phyloP scores from a whole-genome alignment of 1,140 invertebrate species.

The Dreissena polymorpha region DNA sequence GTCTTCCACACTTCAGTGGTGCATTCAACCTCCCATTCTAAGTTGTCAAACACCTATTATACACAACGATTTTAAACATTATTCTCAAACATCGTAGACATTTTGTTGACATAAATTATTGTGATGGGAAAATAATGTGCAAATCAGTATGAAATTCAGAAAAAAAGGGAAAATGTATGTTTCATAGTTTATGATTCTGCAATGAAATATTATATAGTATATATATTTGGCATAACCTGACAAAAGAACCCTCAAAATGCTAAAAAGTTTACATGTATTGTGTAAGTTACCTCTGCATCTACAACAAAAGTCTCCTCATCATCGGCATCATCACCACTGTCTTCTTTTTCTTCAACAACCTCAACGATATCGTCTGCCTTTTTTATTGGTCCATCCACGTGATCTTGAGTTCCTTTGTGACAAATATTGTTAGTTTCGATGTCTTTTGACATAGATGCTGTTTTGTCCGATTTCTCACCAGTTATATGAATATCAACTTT shows the following conservation, averaged over 20 bases:
- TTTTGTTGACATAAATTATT: conserved; percentile 1
- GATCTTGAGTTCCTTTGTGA: background rate
- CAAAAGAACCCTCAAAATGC: no score
- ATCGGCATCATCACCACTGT: conserved; percentile 41
- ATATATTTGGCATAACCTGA: no score
- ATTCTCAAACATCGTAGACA: background rate
- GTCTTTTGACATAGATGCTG: background rate
- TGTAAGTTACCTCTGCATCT: conserved; percentile 21
- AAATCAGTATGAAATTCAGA: no score
- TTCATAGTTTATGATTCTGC: no score
- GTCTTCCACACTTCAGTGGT: conserved; percentile 73
- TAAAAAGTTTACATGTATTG: no score
- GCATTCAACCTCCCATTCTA: conserved; percentile 77
- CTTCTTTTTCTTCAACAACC: conserved; percentile 41
- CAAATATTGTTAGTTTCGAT: background rate
- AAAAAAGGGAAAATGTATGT: no score
- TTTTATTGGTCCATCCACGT: background rate
- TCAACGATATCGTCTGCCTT: background rate
- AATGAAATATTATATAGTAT: no score
- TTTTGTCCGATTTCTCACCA: background rate
- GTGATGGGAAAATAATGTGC: background rate
- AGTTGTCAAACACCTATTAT: conserved; percentile 68
- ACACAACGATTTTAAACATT: background rate
- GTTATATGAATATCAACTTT: background rate
- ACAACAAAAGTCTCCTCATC: conserved; percentile 54